Evolutionary conservation across 2,113 vertebrate species (phyloP).

Genomic region (Gasterosteus aculeatus): DNA sequence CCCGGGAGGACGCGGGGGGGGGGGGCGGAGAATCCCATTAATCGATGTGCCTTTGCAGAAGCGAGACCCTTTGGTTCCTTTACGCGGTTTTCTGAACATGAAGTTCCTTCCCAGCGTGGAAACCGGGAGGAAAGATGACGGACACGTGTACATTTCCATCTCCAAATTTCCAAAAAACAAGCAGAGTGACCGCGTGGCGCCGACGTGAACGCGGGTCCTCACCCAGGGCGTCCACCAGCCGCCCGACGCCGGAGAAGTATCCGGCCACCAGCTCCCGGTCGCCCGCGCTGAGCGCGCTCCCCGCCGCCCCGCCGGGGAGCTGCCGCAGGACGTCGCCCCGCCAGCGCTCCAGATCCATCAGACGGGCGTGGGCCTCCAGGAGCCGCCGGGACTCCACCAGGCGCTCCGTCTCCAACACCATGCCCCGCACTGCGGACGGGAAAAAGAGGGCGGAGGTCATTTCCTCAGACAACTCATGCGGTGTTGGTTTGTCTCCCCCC

Average conservation of each 20-base stretch:
- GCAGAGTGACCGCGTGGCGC: too few relatives aligned
- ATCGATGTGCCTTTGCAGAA: too few relatives aligned
- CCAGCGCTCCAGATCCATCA: slow-evolving; percentile 90
- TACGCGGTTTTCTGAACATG: too few relatives aligned
- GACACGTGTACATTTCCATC: too few relatives aligned
- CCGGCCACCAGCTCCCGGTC: slow-evolving; percentile 79
- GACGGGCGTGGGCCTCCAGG: slow-evolving; percentile 88
- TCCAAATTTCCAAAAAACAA: too few relatives aligned
- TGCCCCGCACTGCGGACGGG: slow-evolving; percentile 82
- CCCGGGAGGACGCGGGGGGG: not conserved
- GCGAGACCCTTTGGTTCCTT: too few relatives aligned
- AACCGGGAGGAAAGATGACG: too few relatives aligned
- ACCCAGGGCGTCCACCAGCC: slow-evolving; percentile 87
- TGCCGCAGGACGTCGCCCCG: slow-evolving; percentile 87
- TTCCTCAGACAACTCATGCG: not conserved
- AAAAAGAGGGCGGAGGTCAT: not conserved
- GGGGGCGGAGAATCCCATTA: too few relatives aligned
- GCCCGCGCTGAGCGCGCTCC: slow-evolving; percentile 58
- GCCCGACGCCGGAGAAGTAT: slow-evolving; percentile 88
- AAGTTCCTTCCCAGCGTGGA: too few relatives aligned
- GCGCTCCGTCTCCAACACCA: slow-evolving; percentile 85
- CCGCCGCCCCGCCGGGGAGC: slow-evolving; percentile 70
- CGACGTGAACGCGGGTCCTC: slow-evolving; percentile 29
- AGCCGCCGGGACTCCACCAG: slow-evolving; percentile 86
- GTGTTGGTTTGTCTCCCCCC: too few relatives aligned